Base-by-base conservation (phyloP, 2,888 invertebrate genomes). In the Caenorhabditis drosophilae region DNA sequence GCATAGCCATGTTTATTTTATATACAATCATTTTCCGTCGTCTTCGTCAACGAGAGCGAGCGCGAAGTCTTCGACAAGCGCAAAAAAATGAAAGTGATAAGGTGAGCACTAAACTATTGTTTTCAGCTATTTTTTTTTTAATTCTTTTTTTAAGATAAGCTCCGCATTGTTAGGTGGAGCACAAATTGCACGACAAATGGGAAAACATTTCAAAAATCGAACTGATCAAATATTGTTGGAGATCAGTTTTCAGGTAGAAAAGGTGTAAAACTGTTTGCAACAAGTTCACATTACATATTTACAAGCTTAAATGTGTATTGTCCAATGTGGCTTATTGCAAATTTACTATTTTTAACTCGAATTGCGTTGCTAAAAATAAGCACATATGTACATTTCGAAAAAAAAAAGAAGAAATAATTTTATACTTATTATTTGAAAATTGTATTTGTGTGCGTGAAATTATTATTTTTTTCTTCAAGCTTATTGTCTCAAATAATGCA, bases 1-100 rank as follows among this genome's bases (percentile, higher is more conserved):
- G 96, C 83, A 90, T 95, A 84, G 92, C 96, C 84, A 97, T 98
- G 95, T 92, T 97, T 85, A 64, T 76, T 18, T 96, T 98, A 86
- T 97, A 80, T 49, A 70, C 80, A 18, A 75, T 82, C 22, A 97
- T 98, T 86, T 97, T 98, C 88, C 91, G 91, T 89, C 94, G 95
- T 79, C 78, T 87, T 26, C 79, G 84, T 18, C 74, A 82, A 51
- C 69, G 86, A n/a, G 80, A 80, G 64, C 50, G 76, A 45, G 82
- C 81, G 4, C 54, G 80, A 18, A 70, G 60, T 31, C 26, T 67
- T 31, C 50, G 74, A 16, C 70, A 71, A 34, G 70, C 74, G 11
- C 66, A 62, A 42, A 62, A 57, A 34, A 56, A 53, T 54, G 69
- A 72, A 26, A 67, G 49, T 49, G 70, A 66, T 42, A 73, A 70